Conservation (phyloP, 2,113 vertebrate species). For the Crotalus helleri region DNA sequence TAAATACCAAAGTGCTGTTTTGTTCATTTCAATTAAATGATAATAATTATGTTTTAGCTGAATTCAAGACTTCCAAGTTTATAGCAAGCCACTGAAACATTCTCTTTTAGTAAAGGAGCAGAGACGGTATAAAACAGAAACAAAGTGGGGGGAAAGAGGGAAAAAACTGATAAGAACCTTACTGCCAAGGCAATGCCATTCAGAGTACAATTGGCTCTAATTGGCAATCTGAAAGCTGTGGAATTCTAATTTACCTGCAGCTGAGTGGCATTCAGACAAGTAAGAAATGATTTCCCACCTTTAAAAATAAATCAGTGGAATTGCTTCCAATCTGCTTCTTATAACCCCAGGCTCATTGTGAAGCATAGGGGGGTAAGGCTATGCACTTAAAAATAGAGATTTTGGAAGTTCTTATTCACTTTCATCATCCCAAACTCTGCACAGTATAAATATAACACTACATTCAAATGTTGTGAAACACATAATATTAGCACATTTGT, state of each 20-base stretch:
- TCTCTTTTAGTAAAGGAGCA: background rate
- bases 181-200: background rate
- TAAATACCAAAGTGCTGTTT: background rate
- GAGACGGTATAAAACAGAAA: background rate
- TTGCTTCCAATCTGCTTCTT: conserved; percentile 25
- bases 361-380: conserved; percentile 20
- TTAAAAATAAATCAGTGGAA: conserved; percentile 33
- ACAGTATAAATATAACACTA: background rate
- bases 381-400: background rate
- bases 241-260: conserved; percentile 44
- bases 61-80: background rate
- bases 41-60: background rate
- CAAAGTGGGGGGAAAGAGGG: background rate
- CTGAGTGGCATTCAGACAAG: conserved; percentile 39
- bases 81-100: background rate
- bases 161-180: conserved; percentile 1
- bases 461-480: conserved; percentile 16
- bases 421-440: background rate
- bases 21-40: conserved; percentile 18
- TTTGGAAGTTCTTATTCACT: conserved; percentile 15
- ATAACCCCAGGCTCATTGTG: background rate
- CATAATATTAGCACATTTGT: background rate
- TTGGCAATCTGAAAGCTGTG: background rate
- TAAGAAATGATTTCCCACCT: conserved; percentile 38
- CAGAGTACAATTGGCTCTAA: conserved; percentile 35